These are phyloP conservation scores for Trinectes maculatus DNA, from an alignment of 2,113 vertebrate species.

Conservation along the genomic window DNA sequence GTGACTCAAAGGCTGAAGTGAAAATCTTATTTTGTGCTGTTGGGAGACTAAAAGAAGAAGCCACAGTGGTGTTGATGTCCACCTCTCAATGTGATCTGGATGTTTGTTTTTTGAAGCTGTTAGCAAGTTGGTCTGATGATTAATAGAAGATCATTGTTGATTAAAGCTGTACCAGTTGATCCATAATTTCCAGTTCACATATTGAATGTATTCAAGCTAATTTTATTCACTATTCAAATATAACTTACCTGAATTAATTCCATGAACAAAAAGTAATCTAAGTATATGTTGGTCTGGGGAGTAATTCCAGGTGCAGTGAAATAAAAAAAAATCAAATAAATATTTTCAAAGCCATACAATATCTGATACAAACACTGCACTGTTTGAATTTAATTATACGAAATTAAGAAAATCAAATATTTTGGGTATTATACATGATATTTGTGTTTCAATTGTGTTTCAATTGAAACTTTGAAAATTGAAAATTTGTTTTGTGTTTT, in stretches of 20 bases:
- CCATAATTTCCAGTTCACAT: conserved; percentile 32
- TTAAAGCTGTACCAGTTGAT: conserved; percentile 9
- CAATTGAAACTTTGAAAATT: too few species aligned
- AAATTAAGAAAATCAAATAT: conserved; percentile 14
- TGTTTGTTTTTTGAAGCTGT: too few species aligned
- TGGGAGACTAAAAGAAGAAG: conserved; percentile 14
- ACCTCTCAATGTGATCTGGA: background rate
- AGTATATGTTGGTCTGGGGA: conserved; percentile 23
- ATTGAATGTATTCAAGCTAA: conserved; percentile 44
- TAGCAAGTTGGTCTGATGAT: too few species aligned
- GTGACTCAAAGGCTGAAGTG: conserved; percentile 98
- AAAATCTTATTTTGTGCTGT: conserved; percentile 57
- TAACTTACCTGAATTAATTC: conserved; percentile 16
- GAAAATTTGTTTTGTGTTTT: background rate
- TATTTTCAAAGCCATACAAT: conserved; percentile 39
- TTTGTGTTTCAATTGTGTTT: background rate
- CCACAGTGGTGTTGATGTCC: background rate
- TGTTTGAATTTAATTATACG: conserved; percentile 19
- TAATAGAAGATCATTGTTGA: background rate
- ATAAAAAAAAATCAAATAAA: conserved; percentile 21
- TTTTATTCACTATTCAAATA: conserved; percentile 32
- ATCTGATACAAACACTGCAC: conserved; percentile 36
- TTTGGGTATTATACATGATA: conserved; percentile 6
- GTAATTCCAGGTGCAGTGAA: background rate
- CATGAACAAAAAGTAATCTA: conserved; percentile 1